Conservation (phyloP, 1,140 invertebrate genomes). For the Harlomillsia oculata region DNA sequence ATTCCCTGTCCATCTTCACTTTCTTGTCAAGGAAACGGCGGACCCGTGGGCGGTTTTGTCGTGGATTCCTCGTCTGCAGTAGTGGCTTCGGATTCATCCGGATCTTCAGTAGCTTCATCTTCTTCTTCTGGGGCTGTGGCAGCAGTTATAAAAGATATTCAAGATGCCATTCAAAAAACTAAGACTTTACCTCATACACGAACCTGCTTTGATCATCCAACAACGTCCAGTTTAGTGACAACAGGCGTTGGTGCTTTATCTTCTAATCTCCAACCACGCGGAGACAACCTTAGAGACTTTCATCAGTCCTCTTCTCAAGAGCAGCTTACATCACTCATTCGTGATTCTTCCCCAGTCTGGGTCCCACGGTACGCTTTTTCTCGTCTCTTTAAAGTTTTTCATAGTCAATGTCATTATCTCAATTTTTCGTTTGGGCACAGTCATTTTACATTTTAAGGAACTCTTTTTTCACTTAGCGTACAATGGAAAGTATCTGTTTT, state of each 20-base stretch:
- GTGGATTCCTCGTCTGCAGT: slow-evolving; percentile 15
- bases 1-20: slow-evolving; percentile 3
- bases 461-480: no score
- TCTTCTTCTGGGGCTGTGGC: slow-evolving; percentile 45
- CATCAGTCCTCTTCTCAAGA: slow-evolving; percentile 24
- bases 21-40: slow-evolving; percentile 2
- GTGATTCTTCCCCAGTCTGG: slow-evolving; percentile 41
- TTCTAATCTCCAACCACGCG: slow-evolving; percentile 9
- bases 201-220: slow-evolving; percentile 15
- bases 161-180: slow-evolving; percentile 64
- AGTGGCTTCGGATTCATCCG: slow-evolving; percentile 4
- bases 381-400: not conserved
- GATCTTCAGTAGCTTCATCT: slow-evolving; percentile 11
- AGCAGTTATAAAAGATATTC: slow-evolving; percentile 69
- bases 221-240: slow-evolving; percentile 4
- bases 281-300: slow-evolving; percentile 6
- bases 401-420: not conserved
- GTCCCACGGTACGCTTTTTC: slow-evolving; percentile 39
- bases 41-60: slow-evolving; percentile 1
- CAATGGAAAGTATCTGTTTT: no score
- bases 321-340: slow-evolving; percentile 21
- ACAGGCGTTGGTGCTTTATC: not conserved
- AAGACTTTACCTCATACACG: slow-evolving; percentile 40
- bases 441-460: no score
- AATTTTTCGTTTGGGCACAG: no score